phyloP scores from a whole-genome alignment of 2,888 invertebrate genomes.

The Metopia argyrocephala region DNA sequence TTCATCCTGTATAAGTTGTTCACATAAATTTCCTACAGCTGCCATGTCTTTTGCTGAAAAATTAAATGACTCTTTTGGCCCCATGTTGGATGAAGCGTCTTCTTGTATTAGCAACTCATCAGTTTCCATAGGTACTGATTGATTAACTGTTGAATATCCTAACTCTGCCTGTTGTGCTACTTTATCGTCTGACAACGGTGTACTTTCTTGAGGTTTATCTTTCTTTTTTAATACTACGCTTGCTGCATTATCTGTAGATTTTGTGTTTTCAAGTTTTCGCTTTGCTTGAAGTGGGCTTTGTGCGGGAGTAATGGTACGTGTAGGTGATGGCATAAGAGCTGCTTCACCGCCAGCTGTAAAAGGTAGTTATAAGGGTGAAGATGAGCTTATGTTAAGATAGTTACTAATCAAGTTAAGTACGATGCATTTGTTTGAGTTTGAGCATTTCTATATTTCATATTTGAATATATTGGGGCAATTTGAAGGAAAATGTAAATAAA shows the following conservation, averaged over 20 bases:
- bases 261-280: conserved; percentile 87
- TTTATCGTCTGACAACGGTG: conserved; percentile 69
- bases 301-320: conserved; percentile 80
- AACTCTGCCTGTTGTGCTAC: conserved; percentile 55
- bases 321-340: conserved; percentile 82
- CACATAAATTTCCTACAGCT: conserved; percentile 74
- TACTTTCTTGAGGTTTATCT: conserved; percentile 79
- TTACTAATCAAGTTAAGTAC: conserved; percentile 70
- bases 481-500: conserved; percentile 9
- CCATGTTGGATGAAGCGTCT: conserved; percentile 50
- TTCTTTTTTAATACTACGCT: conserved; percentile 83
- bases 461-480: background rate
- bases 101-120: conserved; percentile 69
- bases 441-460: conserved; percentile 12
- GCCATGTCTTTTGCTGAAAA: conserved; percentile 74
- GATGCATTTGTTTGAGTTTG: conserved; percentile 53
- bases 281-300: conserved; percentile 82
- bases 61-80: conserved; percentile 49
- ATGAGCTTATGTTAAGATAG: conserved; percentile 66
- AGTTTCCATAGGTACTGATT: conserved; percentile 71
- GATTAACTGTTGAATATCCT: conserved; percentile 45
- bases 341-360: conserved; percentile 78
- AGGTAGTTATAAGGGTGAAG: conserved; percentile 58
- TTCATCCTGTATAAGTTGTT: conserved; percentile 71
- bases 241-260: conserved; percentile 83